Base-by-base conservation (phyloP, 2,113 vertebrate species). In the Siniperca chuatsi region DNA sequence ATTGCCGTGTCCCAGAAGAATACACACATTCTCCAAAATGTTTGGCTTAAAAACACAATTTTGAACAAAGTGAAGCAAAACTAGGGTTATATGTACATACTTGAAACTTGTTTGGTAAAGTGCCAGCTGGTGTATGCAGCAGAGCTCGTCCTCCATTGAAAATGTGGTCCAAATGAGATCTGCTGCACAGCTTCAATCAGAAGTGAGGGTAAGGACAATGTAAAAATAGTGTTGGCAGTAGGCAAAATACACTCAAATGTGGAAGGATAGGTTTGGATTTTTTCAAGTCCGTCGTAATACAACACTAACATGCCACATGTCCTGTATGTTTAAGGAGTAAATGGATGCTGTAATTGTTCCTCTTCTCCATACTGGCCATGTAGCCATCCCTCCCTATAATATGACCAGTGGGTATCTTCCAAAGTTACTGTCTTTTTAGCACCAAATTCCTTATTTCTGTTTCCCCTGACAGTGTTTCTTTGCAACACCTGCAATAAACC, bases 21-120 rank as follows among this genome's bases (percentile, higher is more conserved):
- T 73, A 58, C 46, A 69, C n/a, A 57, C 69, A 81, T 44, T 61
- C 52, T 85, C 52, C 71, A 88, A 79, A 84, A 84, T 69, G 65
- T 82, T 68, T 75, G 29, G 72, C 86, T 77, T 75, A 42, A 81
- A 90, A 88, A 71, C 29, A 58, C 58, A 75, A 77, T 85, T 68
- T 37, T 78, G 44, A 72, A 75, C 69, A 80, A 80, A 87, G 62
- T 66, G 67, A 62, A 71, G 61, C 50, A 82, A 91, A 89, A 78
- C 68, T 50, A 2, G 13, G 57, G 29, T 84, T 87, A 58, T 74
- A 75, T 80, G 48, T 67, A 76, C n/a, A 25, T 62, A 73, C 57
- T 77, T 81, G 65, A 86, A 86, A 83, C 23, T 29, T 48, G 40
- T 80, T 78, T 46, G 29, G 61, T 72, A 54, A 81, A 67, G 57